phyloP scores from a whole-genome alignment of 2,888 invertebrate species.

The Tachina fera region DNA sequence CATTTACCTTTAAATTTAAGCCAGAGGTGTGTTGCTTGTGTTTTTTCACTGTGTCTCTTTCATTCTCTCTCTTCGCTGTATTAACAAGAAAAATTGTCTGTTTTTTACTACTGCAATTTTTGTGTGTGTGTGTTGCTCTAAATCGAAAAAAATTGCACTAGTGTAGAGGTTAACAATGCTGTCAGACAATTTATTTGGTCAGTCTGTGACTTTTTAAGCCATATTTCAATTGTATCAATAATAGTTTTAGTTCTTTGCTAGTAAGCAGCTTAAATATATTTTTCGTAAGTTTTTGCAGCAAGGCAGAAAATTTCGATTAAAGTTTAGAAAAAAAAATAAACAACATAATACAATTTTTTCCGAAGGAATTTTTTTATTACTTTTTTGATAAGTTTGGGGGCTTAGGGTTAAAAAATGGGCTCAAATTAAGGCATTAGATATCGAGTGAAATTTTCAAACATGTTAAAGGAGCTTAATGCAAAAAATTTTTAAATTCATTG shows the following conservation, averaged over 20 bases:
- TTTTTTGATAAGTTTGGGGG: not conserved
- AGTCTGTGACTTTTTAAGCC: slow-evolving; percentile 59
- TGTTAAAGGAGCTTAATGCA: no score
- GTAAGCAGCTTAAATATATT: not conserved
- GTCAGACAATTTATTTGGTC: slow-evolving; percentile 68
- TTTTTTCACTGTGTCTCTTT: not conserved
- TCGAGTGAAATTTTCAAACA: no score
- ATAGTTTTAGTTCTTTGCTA: not conserved
- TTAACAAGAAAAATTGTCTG: slow-evolving; percentile 53
- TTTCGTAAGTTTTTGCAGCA: not conserved
- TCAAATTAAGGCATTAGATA: no score
- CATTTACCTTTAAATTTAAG: slow-evolving; percentile 53
- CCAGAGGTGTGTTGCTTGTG: not conserved
- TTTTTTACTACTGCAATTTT: not conserved
- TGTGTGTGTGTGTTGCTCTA: not conserved
- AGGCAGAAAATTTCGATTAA: no score
- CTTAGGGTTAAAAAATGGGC: not conserved
- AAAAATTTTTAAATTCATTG: no score
- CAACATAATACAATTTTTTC: no score
- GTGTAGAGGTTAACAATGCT: slow-evolving; percentile 67
- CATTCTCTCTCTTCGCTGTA: not conserved
- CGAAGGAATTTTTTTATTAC: no score
- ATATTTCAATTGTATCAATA: slow-evolving; percentile 68
- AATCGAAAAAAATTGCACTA: slow-evolving; percentile 13
- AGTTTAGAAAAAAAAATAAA: no score